Conservation (phyloP, 2,888 invertebrate genomes). For the Liposcelis brunnea region DNA sequence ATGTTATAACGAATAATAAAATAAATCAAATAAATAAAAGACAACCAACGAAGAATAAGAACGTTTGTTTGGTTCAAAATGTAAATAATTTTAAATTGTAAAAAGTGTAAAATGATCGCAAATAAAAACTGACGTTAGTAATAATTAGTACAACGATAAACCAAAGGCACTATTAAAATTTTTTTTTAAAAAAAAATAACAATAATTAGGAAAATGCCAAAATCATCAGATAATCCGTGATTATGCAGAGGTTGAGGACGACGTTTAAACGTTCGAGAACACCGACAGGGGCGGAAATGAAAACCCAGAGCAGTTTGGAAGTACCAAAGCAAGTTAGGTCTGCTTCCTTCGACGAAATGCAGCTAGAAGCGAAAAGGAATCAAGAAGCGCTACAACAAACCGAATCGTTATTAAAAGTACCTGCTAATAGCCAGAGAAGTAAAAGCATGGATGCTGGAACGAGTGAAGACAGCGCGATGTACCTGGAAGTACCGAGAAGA, state of each 20-base stretch:
- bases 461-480: conserved; percentile 42
- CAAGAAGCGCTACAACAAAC: conserved; percentile 25
- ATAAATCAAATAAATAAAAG: too few species aligned
- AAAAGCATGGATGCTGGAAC: conserved; percentile 60
- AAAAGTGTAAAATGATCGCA: too few species aligned
- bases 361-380: conserved; percentile 51
- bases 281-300: conserved; percentile 80
- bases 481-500: conserved; percentile 35
- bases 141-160: too few species aligned
- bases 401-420: conserved; percentile 36
- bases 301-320: conserved; percentile 78
- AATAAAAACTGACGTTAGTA: too few species aligned
- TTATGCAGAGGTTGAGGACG: conserved; percentile 64
- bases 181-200: too few species aligned
- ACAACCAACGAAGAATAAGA: too few species aligned
- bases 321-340: conserved; percentile 81
- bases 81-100: too few species aligned
- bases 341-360: conserved; percentile 80
- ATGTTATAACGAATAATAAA: too few species aligned
- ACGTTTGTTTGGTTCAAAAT: too few species aligned
- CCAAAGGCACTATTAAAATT: too few species aligned
- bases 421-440: conserved; percentile 44
- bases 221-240: neutral
- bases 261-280: conserved; percentile 77
- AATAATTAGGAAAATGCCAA: too few species aligned